Base-by-base conservation (phyloP, 2,888 invertebrate species). In the Bombylius discolor region DNA sequence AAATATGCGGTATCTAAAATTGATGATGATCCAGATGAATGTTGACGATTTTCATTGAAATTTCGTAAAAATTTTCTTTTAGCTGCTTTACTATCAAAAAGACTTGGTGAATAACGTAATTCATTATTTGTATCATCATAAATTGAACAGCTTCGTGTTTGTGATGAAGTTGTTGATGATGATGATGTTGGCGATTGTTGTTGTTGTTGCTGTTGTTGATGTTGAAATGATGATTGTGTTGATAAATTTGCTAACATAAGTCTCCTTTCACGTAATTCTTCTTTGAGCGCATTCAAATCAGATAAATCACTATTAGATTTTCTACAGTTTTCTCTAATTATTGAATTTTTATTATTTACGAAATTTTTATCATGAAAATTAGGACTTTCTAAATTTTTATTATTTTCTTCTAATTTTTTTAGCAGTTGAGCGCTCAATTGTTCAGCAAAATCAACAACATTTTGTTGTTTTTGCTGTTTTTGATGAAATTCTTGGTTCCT, bases 351-450 rank as follows among this genome's bases (percentile, higher is more conserved):
- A 36, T 1, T 7, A 36, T 36, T 36, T 7, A 7, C 8, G 4
- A 1, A 36, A 36, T 36, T 36, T 36, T 58, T 56, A 46, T 56
- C 54, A 47, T 59, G 55, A 36, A 47, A 45, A n/a, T 57, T 50
- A 34, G 39, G 31, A 33, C 42, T 52, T 12, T 44, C 50, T 8
- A 44, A 23, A 23, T 52, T 52, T 11, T 52, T 51, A 55, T 47
- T 50, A 39, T 50, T 53, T 51, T 72, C 81, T 66, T 89, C 87
- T 60, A 89, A 83, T 72, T 89, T 88, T 61, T 85, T 83, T 55
- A 88, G 77, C 59, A 90, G 74, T 68, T 88, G 88, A 66, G 87
- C 87, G 66, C 87, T 87, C n/a, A 89, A 74, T 67, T 85, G 84
- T 66, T 89, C 89, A 3, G 89, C 88, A 65, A 89, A 88, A 64